Percentiles rank a stretch among this genome's conserved stretches.
Conservation (phyloP, 2,113 vertebrate species). For the Morone saxatilis region DNA sequence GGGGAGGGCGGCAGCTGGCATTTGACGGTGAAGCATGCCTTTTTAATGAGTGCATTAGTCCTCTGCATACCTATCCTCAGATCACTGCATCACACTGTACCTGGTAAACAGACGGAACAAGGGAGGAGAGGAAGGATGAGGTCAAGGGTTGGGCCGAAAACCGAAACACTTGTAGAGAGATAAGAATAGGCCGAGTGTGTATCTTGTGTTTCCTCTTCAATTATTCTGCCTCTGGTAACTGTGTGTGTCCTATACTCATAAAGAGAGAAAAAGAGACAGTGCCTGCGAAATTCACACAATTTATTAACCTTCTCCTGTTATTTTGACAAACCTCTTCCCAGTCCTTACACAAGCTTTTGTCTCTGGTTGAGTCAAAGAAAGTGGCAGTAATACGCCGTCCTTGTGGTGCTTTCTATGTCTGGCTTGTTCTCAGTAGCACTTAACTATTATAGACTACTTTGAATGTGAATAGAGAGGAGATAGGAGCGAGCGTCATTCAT, state of each 20-base stretch:
- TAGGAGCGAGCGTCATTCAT: constrained; percentile 74
- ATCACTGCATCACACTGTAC: constrained; percentile 62
- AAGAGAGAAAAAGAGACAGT: constrained; percentile 18
- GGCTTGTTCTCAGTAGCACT: constrained; percentile 70
- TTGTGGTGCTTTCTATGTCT: constrained; percentile 67
- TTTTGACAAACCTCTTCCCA: constrained; percentile 66
- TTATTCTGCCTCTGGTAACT: constrained; percentile 49
- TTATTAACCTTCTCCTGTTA: constrained; percentile 64
- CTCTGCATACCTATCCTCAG: constrained; percentile 74
- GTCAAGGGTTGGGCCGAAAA: constrained; percentile 57
- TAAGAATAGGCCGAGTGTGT: constrained; percentile 40
- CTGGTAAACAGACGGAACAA: constrained; percentile 54
- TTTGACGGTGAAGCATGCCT: constrained; percentile 83
- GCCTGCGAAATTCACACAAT: constrained; percentile 46
- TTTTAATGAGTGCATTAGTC: constrained; percentile 84
- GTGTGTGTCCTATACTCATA: constrained; percentile 20
- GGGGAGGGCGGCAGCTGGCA: constrained; percentile 76
- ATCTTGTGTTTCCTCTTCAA: constrained; percentile 47
- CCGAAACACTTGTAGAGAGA: constrained; percentile 52
- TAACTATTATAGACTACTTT: constrained; percentile 76
- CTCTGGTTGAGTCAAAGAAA: constrained; percentile 66
- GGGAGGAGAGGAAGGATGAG: constrained; percentile 46
- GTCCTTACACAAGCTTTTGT: constrained; percentile 59
- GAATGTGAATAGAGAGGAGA: constrained; percentile 78
- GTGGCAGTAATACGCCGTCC: constrained; percentile 56